These are phyloP conservation scores for Danio rerio DNA, from an alignment of 2,113 vertebrate genomes.

Conservation along the genomic window DNA sequence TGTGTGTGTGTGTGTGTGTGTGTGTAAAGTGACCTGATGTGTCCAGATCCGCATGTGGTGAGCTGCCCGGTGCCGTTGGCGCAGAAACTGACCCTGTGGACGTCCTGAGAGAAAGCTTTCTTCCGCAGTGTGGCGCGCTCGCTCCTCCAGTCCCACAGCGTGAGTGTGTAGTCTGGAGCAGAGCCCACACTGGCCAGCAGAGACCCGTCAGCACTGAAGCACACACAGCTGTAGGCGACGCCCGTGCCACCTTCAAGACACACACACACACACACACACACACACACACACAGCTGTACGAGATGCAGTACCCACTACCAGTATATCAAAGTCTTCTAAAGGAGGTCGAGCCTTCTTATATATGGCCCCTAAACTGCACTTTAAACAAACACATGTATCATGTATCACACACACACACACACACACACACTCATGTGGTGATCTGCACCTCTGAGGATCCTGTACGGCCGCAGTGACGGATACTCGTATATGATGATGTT, in stretches of 20 bases:
- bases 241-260: conserved; percentile 82
- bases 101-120: conserved; percentile 90
- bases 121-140: conserved; percentile 84
- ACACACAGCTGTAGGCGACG: conserved; percentile 79
- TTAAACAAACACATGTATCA: too few species aligned
- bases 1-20: too few species aligned
- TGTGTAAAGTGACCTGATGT: conserved; percentile 82
- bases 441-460: conserved; percentile 83
- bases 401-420: background rate
- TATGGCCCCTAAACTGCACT: too few species aligned
- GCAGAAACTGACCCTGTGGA: conserved; percentile 89
- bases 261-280: too few species aligned
- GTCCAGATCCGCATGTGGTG: conserved; percentile 85
- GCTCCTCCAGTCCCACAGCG: conserved; percentile 91
- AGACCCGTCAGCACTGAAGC: conserved; percentile 83
- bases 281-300: conserved; percentile 30
- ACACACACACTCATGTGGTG: background rate
- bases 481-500: conserved; percentile 89
- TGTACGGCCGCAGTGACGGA: conserved; percentile 82
- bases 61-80: conserved; percentile 84
- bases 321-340: too few species aligned
- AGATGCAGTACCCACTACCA: too few species aligned
- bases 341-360: too few species aligned
- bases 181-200: conserved; percentile 87
- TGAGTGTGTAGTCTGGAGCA: conserved; percentile 86